A percentile compares a stretch with the other conserved stretches of the same genome.
These are phyloP conservation scores for Oreochromis niloticus DNA, from an alignment of 2,113 vertebrate genomes.

Conservation along the genomic window DNA sequence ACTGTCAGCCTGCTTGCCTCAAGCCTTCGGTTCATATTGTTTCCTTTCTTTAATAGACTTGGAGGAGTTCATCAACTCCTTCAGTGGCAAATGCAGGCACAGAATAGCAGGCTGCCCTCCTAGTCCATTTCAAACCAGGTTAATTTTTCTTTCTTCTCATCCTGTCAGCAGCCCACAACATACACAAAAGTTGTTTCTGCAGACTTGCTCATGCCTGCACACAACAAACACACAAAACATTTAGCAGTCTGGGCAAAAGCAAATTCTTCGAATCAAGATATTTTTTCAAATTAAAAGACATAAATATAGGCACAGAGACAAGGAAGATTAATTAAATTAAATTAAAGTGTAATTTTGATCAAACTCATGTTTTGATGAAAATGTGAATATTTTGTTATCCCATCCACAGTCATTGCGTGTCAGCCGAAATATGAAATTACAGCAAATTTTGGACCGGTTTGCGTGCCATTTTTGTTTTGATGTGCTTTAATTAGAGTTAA, in stretches of 20 bases:
- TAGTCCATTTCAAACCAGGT: not conserved
- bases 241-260: not conserved
- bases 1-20: slow-evolving; percentile 86
- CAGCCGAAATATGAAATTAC: not conserved
- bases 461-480: not conserved
- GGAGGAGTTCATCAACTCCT: slow-evolving; percentile 96
- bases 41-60: slow-evolving; percentile 94
- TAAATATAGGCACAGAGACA: not conserved
- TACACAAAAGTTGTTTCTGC: not conserved
- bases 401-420: not conserved
- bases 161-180: not conserved
- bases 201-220: not conserved
- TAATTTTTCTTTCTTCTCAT: not conserved
- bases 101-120: slow-evolving; percentile 75
- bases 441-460: not conserved
- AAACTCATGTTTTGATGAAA: not conserved
- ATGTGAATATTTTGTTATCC: not conserved
- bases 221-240: not conserved
- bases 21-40: slow-evolving; percentile 83
- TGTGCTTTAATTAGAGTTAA: not conserved
- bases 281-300: not conserved
- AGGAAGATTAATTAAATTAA: not conserved
- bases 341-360: not conserved
- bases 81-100: slow-evolving; percentile 81
- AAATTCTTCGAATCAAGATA: not conserved